Base-by-base conservation (phyloP, 1,140 invertebrate genomes). In the Oryzaephilus surinamensis region DNA sequence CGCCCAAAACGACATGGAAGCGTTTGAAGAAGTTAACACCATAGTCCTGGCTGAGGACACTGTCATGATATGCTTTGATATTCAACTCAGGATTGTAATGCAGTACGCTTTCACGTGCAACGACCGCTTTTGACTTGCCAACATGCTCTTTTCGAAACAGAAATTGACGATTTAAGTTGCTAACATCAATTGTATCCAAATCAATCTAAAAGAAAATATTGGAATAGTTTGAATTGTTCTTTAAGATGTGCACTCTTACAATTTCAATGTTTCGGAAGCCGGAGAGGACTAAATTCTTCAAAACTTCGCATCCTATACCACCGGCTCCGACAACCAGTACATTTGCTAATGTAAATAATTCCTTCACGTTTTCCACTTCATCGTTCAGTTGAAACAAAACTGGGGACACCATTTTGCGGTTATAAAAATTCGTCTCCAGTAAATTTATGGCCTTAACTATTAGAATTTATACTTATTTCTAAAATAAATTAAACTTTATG, bases 131-230 rank as follows among this genome's bases (percentile, higher is more conserved):
- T 2, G 94, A 88, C 64, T 95, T 94, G 3, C 94, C 94, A 45
- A 99, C 93, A 76, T 99, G 95, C 57, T 95, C 82, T 55, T 92
- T 92, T 58, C 93, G 84, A 61, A 99, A 99, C 2, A 99, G 63
- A 67, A 99, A 99, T 62, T 99, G 97, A 10, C 97, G 73, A 63
- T 99, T 99, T 20, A 99, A 70, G 62, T 99, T 99, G 63, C 91
- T 97, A n/a, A 99, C 85, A 70, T 99, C 96, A 58, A 99, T 99
- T 2, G 93, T 99, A 61, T 99, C 97, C 55, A 99, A 73, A 73
- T 99, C 97, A 67, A 99, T 96, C 94, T 97, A 31, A 38, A 49
- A 48, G 17, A 16, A 24, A 33, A 40, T 12, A 17, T 1, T 37
- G 17, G 18, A 37, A 21, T 21, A 32, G 8, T n/a, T 19, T 32